These are phyloP conservation scores for Maniola jurtina DNA, from an alignment of 1,140 invertebrate species.

Conservation along the genomic window DNA sequence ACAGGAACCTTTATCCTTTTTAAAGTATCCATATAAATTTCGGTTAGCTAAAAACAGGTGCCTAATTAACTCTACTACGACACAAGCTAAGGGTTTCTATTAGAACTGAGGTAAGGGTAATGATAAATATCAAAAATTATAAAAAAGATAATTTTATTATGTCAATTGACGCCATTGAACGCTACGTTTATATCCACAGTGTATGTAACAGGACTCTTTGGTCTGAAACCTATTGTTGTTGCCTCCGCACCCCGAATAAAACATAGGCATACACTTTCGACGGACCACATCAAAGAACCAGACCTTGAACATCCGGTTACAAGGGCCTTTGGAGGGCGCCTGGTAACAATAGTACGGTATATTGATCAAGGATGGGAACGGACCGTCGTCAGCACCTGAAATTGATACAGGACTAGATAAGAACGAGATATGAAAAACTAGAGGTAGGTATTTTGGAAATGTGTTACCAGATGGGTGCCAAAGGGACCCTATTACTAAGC, in stretches of 20 bases:
- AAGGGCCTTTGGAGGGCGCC: constrained; percentile 59
- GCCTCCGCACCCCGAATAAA: constrained; percentile 68
- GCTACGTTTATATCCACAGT: constrained; percentile 44
- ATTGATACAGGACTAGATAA: constrained; percentile 31
- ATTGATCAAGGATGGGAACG: constrained; percentile 61
- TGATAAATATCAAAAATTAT: neutral
- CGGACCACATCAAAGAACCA: constrained; percentile 65
- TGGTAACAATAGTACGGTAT: constrained; percentile 69
- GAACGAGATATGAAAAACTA: neutral
- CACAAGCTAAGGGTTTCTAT: too few species aligned
- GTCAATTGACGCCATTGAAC: constrained; percentile 18
- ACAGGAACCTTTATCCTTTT: too few species aligned
- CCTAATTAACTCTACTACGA: too few species aligned
- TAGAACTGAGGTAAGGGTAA: too few species aligned
- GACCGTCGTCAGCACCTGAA: constrained; percentile 60
- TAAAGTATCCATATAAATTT: too few species aligned
- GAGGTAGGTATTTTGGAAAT: too few species aligned
- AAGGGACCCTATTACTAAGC: too few species aligned
- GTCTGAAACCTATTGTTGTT: constrained; percentile 63
- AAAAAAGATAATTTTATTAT: neutral
- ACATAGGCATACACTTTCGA: constrained; percentile 60
- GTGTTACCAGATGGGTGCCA: too few species aligned
- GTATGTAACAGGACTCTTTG: constrained; percentile 44
- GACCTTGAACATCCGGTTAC: constrained; percentile 45
- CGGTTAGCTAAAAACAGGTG: too few species aligned